Evolutionary conservation across 2,113 vertebrate species (phyloP).

Genomic region (Marcusenius ussheri): DNA sequence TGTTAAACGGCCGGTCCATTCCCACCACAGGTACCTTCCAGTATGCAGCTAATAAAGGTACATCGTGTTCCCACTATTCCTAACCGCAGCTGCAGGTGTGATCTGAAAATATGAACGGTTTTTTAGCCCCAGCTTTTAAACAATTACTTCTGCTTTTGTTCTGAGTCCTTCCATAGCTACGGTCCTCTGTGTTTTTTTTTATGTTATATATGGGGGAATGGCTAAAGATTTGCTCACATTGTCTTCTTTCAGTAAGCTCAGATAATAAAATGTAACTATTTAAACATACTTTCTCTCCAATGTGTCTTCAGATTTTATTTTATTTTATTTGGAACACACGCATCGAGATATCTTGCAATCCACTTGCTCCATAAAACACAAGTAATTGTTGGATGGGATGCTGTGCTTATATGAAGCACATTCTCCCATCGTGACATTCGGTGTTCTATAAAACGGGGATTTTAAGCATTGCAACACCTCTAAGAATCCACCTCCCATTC

Average conservation of each 20-base stretch:
- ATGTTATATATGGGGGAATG: neutral
- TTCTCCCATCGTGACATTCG: neutral
- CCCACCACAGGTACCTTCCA: neutral
- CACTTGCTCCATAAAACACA: neutral
- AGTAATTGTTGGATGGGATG: neutral
- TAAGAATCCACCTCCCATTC: neutral
- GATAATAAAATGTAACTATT: neutral
- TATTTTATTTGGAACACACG: neutral
- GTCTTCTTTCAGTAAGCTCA: neutral
- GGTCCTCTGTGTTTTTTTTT: neutral
- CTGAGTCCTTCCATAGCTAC: neutral
- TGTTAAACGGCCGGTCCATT: neutral
- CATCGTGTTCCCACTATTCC: neutral
- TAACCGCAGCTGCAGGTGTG: neutral
- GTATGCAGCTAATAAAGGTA: neutral
- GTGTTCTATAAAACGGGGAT: neutral
- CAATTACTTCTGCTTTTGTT: neutral
- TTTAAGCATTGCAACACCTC: neutral
- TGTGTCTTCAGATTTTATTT: neutral
- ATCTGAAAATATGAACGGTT: neutral
- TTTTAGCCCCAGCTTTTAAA: neutral
- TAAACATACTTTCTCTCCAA: neutral
- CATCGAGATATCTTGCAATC: neutral
- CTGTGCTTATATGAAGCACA: neutral
- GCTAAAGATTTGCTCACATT: neutral